Evolutionary conservation across 53 echinoderm and acorn worm species (phyloP).

Genomic region (Crossaster papposus): DNA sequence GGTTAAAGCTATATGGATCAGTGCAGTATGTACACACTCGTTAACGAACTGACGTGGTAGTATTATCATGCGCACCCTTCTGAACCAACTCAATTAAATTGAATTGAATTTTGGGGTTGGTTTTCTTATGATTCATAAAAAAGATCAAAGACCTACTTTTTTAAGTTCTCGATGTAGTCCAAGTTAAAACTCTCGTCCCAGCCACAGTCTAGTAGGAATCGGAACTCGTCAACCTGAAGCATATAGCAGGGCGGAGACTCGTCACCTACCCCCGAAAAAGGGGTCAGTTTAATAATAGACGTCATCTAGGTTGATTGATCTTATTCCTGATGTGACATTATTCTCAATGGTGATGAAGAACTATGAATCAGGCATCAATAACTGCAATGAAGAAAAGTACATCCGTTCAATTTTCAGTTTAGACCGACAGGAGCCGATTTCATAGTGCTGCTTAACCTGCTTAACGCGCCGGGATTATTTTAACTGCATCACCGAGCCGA

Average conservation of each 20-base stretch:
- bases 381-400: not conserved
- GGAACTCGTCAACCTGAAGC: conserved; percentile 96
- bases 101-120: too few species aligned
- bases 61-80: too few species aligned
- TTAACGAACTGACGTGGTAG: too few species aligned
- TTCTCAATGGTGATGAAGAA: not conserved
- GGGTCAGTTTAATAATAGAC: conserved; percentile 94
- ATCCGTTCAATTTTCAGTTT: not conserved
- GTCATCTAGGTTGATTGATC: conserved; percentile 68
- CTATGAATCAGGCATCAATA: not conserved
- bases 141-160: conserved; percentile 73
- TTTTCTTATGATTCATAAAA: too few species aligned
- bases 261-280: conserved; percentile 90
- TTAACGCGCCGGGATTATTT: too few species aligned
- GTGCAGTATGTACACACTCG: too few species aligned
- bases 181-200: conserved; percentile 96
- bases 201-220: conserved; percentile 95
- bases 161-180: conserved; percentile 83
- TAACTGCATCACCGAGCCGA: too few species aligned
- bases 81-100: too few species aligned
- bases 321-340: not conserved
- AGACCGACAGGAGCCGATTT: too few species aligned
- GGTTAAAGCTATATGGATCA: too few species aligned
- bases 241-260: conserved; percentile 95
- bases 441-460: too few species aligned